These are phyloP conservation scores for Danaus melanippus DNA, from an alignment of 1,140 invertebrate species.

Conservation along the genomic window DNA sequence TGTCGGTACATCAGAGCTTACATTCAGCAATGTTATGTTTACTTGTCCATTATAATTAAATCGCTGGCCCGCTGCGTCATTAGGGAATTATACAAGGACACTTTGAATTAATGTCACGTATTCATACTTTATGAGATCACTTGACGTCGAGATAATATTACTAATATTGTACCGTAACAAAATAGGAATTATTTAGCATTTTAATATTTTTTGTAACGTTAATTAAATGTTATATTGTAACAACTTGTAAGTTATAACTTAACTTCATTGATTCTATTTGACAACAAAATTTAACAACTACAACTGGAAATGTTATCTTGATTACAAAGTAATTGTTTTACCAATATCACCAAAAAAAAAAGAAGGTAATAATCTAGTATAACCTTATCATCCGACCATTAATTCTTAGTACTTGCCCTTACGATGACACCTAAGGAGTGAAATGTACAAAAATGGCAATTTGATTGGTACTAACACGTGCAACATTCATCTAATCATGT, in stretches of 20 bases:
- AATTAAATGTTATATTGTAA: too few species aligned
- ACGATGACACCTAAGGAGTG: neutral
- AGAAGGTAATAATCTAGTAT: too few species aligned
- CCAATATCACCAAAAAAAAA: too few species aligned
- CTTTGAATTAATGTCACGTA: conserved; percentile 11
- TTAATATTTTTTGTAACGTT: too few species aligned
- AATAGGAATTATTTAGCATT: too few species aligned
- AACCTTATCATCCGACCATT: too few species aligned
- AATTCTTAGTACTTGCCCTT: neutral
- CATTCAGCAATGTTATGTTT: conserved; percentile 11
- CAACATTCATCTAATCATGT: neutral
- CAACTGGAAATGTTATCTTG: too few species aligned
- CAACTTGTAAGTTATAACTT: too few species aligned
- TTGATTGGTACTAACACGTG: conserved; percentile 20
- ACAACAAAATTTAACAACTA: too few species aligned
- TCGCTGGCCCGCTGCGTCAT: conserved; percentile 14
- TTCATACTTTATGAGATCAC: neutral
- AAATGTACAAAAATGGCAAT: conserved; percentile 22
- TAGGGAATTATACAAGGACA: conserved; percentile 18
- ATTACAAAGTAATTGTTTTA: too few species aligned
- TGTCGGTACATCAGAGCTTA: conserved; percentile 2
- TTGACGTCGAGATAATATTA: neutral
- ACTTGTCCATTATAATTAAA: conserved; percentile 26
- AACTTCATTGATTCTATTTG: too few species aligned
- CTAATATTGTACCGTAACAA: too few species aligned